These are phyloP conservation scores for Amphiduros pacificus DNA, from an alignment of 2,888 invertebrate species.

Conservation along the genomic window DNA sequence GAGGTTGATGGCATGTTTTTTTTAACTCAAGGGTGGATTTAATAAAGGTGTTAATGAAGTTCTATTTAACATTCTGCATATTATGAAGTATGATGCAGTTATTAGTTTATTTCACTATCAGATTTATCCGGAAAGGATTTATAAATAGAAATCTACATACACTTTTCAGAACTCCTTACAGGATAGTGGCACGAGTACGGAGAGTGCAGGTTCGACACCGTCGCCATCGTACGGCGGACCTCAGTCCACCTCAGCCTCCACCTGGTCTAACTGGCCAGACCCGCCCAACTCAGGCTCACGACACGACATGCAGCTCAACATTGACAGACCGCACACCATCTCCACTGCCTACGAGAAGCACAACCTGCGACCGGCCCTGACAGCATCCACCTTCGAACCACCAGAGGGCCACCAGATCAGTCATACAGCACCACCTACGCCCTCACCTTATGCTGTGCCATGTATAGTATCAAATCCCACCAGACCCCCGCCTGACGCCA, in stretches of 20 bases:
- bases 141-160: background rate
- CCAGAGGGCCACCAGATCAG: slow-evolving; percentile 62
- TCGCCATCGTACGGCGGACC: slow-evolving; percentile 59
- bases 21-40: too few species aligned
- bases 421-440: slow-evolving; percentile 19
- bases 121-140: too few species aligned
- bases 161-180: slow-evolving; percentile 41
- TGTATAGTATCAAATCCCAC: slow-evolving; percentile 2
- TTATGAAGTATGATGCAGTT: too few species aligned
- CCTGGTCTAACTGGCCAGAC: slow-evolving; percentile 56
- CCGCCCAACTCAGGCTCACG: slow-evolving; percentile 36
- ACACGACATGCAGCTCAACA: slow-evolving; percentile 22
- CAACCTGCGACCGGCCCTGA: slow-evolving; percentile 80
- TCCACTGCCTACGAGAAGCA: slow-evolving; percentile 87
- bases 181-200: slow-evolving; percentile 19
- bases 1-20: too few species aligned
- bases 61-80: too few species aligned
- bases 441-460: slow-evolving; percentile 15
- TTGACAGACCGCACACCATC: slow-evolving; percentile 87
- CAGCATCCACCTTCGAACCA: slow-evolving; percentile 85
- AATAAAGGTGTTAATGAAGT: too few species aligned
- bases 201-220: slow-evolving; percentile 15
- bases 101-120: too few species aligned
- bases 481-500: background rate
- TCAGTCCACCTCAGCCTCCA: slow-evolving; percentile 56